Evolutionary conservation across 2,113 vertebrate species (phyloP), one percentile per base, ranked within the genome.

Genomic region (Himantopus leucocephalus): DNA sequence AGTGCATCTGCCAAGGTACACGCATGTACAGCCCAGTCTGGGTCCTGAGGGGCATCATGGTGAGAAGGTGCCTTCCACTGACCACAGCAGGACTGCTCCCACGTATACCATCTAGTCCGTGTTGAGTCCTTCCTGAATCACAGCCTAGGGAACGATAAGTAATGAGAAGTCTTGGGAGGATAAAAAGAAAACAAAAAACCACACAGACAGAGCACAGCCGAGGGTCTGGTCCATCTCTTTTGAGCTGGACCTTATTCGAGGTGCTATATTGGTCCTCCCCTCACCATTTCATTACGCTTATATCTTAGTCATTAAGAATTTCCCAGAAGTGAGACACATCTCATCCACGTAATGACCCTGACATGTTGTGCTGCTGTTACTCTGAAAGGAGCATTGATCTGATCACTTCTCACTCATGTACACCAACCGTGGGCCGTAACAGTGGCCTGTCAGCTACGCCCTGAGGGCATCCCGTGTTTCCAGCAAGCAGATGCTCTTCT

Each of bases 61-160:
- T 0, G 2, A 94, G 63, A 14, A 41, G 60, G 52, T 35, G 14
- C 30, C 45, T 66, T 72, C 58, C 52, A 12, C 45, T 41, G 50
- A 60, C 59, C 75, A 63, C 63, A 55, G 37, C 52, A 70, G 50
- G 50, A 50, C 41, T 63, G 60, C 10, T 63, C 32, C 58, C 22
- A 37, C 0, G 0, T 8, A 12, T 27, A 37, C 14, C 78, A 22
- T 15, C 52, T 14, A 14, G 8, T 3, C 24, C 0, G 0, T 32
- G 35, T 14, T 41, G n/a, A 84, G 73, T 64, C 47, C n/a, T 84
- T 45, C 52, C 55, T 45, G 39, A 73, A 62, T 73, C 53, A 70
- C 24, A 68, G 78, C 43, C 72, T 17, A 14, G 32, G 41, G n/a
- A 88, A 56, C 0, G 2, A 4, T 6, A 80, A 39, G 6, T 11